Evolutionary conservation across 2,888 invertebrate genomes (phyloP).

Genomic region (Cephalotes varians): DNA sequence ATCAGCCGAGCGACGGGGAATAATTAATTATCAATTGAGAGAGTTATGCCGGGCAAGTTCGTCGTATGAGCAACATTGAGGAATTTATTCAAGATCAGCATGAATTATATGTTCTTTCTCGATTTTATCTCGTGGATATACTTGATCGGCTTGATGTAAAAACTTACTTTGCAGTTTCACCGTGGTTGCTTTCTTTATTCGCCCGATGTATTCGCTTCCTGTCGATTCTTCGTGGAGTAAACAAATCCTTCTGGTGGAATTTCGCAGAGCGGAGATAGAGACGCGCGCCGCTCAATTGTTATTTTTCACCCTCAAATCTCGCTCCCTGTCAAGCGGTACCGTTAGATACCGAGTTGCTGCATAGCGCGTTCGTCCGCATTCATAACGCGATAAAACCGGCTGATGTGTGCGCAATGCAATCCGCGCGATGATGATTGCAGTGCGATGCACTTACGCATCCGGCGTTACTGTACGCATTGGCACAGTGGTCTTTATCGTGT

Average conservation of each 20-base stretch:
- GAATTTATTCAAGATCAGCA: slow-evolving; percentile 21
- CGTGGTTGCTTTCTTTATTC: slow-evolving; percentile 4
- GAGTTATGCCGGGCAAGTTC: neutral
- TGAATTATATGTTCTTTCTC: slow-evolving; percentile 10
- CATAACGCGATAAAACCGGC: slow-evolving; percentile 31
- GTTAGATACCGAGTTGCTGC: slow-evolving; percentile 26
- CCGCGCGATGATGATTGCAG: slow-evolving; percentile 9
- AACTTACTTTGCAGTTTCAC: slow-evolving; percentile 14
- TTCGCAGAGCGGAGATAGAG: neutral
- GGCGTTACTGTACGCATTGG: neutral
- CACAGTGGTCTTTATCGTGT: slow-evolving; percentile 16
- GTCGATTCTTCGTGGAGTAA: neutral
- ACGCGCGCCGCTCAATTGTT: neutral
- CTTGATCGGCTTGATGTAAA: neutral
- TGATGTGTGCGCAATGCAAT: slow-evolving; percentile 20
- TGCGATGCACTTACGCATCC: slow-evolving; percentile 33
- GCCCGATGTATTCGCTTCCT: slow-evolving; percentile 3
- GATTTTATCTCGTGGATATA: slow-evolving; percentile 14
- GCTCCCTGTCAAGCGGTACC: slow-evolving; percentile 33
- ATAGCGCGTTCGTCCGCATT: slow-evolving; percentile 15
- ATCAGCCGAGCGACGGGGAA: slow-evolving; percentile 14
- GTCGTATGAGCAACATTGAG: neutral
- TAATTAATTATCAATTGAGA: slow-evolving; percentile 35
- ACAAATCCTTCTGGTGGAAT: neutral
- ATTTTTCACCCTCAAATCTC: slow-evolving; percentile 8